Percentiles rank a stretch among this genome's conserved stretches.
phyloP scores from a whole-genome alignment of 2,888 invertebrate genomes.

The Caenorhabditis auriculariae region DNA sequence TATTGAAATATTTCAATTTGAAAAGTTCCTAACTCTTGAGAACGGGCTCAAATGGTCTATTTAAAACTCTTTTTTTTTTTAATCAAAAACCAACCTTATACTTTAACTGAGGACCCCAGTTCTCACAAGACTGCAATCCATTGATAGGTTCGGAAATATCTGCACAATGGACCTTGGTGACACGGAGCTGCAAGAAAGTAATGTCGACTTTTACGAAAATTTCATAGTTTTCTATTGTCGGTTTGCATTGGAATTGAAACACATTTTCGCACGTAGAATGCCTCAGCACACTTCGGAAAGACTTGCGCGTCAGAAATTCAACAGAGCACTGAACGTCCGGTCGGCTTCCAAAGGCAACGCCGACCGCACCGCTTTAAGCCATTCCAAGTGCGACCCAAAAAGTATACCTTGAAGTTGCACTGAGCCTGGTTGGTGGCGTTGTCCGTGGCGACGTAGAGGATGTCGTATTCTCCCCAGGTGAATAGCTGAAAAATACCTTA shows the following conservation, averaged over 20 bases:
- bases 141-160: slow-evolving; percentile 84
- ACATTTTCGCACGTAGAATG: no score
- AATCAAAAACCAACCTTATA: slow-evolving; percentile 34
- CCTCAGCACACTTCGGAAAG: no score
- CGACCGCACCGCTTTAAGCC: no score
- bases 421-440: slow-evolving; percentile 51
- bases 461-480: slow-evolving; percentile 61
- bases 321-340: no score
- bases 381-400: no score
- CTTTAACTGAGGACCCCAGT: slow-evolving; percentile 88
- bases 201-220: no score
- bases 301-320: no score
- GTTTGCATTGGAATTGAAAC: no score
- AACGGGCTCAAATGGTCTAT: not conserved
- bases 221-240: not conserved
- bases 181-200: slow-evolving; percentile 44
- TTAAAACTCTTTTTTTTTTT: not conserved
- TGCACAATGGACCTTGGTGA: slow-evolving; percentile 85
- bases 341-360: no score
- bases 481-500: slow-evolving; percentile 37
- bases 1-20: no score
- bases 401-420: slow-evolving; percentile 61
- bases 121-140: slow-evolving; percentile 86
- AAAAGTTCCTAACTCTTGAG: not conserved
- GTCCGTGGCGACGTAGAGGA: slow-evolving; percentile 62